Conservation (phyloP, 92 coral and sea anemone species). For the Meandrina meandrites region DNA sequence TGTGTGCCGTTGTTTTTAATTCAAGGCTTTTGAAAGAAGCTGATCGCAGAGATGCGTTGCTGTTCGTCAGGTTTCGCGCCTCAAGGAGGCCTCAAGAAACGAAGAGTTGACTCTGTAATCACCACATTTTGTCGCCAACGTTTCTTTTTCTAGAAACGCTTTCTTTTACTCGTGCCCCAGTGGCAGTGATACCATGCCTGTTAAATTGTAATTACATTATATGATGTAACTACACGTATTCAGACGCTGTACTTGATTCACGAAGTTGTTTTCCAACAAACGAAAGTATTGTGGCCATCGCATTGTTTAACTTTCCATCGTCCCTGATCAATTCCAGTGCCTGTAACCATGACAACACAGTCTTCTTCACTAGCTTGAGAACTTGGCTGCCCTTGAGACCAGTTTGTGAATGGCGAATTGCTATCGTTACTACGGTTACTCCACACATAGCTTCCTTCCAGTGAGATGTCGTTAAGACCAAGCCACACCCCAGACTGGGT, state of each 20-base stretch:
- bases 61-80: background rate
- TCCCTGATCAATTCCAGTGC: background rate
- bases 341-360: background rate
- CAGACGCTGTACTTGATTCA: background rate
- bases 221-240: background rate
- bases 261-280: background rate
- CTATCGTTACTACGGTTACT: background rate
- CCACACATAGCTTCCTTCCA: conserved; percentile 7
- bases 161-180: background rate
- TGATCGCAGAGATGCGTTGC: no score
- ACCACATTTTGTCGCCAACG: background rate
- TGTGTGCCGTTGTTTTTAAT: no score
- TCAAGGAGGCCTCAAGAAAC: background rate
- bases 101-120: background rate
- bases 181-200: background rate
- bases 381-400: background rate
- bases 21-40: background rate
- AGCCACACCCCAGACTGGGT: conserved; percentile 7
- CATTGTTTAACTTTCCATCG: background rate
- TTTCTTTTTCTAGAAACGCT: background rate
- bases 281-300: background rate
- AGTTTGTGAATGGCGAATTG: background rate
- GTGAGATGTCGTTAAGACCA: conserved; percentile 10
- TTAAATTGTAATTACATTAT: background rate
- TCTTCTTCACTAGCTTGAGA: background rate